Conservation (phyloP, 2,113 vertebrate species). For the Myotis brandtii region DNA sequence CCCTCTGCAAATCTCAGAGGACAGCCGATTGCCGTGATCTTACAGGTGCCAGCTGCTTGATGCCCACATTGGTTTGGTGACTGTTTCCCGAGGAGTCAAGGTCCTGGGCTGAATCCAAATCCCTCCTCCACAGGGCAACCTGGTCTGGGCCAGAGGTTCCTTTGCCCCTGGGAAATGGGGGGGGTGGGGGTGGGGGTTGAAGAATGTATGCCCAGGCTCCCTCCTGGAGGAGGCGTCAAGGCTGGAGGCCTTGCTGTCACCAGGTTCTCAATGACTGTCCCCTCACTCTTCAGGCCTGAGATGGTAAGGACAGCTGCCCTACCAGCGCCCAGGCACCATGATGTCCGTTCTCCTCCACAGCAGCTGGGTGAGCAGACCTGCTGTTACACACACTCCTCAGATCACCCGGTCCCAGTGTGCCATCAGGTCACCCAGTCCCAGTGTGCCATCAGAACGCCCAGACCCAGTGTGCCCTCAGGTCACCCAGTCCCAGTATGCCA, state of each 20-base stretch:
- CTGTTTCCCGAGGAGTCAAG: neutral
- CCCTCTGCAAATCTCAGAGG: neutral
- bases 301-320: neutral
- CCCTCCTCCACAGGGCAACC: neutral
- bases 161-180: neutral
- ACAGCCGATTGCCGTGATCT: neutral
- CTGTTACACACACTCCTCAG: neutral
- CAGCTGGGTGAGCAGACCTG: neutral
- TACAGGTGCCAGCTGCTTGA: neutral
- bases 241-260: neutral
- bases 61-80: neutral
- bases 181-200: neutral
- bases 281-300: neutral
- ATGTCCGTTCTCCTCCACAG: neutral
- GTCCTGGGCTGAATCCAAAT: neutral
- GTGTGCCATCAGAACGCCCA: no score
- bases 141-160: neutral
- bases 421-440: no score
- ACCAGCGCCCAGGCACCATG: rapidly evolving
- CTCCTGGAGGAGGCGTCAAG: neutral
- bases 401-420: no score
- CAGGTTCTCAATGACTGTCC: neutral
- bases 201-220: neutral
- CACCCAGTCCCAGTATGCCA: no score
- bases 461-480: no score